phyloP scores from a whole-genome alignment of 2,797 vertebrate genomes.

The Leptatherina wallacei region DNA sequence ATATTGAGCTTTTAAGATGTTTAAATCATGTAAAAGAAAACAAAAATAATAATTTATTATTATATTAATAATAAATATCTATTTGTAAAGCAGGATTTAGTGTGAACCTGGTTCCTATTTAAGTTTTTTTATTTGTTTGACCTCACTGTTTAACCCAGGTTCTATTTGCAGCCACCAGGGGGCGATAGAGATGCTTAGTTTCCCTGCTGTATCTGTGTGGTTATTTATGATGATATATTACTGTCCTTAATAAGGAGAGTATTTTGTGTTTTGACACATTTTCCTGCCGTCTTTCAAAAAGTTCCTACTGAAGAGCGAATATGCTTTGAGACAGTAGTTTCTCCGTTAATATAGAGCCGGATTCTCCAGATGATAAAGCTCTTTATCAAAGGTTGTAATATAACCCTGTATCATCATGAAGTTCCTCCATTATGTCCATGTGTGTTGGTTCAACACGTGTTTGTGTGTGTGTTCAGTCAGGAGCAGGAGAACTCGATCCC shows the following conservation, averaged over 20 bases:
- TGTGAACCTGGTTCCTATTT: too few species aligned
- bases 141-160: not conserved
- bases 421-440: not conserved
- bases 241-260: not conserved
- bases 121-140: too few species aligned
- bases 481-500: conserved; percentile 87
- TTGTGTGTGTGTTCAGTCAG: conserved; percentile 77
- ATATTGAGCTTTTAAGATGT: too few species aligned
- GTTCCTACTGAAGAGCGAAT: too few species aligned
- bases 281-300: too few species aligned
- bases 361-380: too few species aligned
- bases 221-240: not conserved
- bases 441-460: not conserved
- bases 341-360: too few species aligned
- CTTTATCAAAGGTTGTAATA: not conserved
- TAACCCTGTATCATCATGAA: not conserved
- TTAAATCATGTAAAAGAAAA: too few species aligned
- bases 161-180: not conserved
- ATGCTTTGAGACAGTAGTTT: too few species aligned
- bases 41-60: too few species aligned
- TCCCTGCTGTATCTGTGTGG: not conserved
- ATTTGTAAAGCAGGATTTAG: too few species aligned
- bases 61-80: too few species aligned
- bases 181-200: not conserved
- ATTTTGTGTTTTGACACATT: not conserved